phyloP scores from a whole-genome alignment of 1,140 invertebrate genomes.

The Monochamus saltuarius region DNA sequence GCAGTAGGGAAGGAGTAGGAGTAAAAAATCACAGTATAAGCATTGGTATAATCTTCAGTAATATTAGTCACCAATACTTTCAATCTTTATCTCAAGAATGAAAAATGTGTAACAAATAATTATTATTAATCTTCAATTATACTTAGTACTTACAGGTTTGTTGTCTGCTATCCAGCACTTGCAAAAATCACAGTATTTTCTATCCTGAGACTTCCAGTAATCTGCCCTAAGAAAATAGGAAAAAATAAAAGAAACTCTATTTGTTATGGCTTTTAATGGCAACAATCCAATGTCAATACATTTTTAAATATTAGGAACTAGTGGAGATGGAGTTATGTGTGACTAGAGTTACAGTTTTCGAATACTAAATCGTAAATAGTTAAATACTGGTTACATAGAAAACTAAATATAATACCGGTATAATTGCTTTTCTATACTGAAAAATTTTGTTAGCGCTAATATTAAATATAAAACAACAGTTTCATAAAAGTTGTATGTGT shows the following conservation, averaged over 20 bases:
- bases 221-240: conserved; percentile 72
- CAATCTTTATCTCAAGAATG: no score
- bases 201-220: conserved; percentile 95
- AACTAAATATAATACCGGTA: no score
- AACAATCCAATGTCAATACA: conserved; percentile 35
- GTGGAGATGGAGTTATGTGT: conserved; percentile 2
- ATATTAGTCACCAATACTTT: no score
- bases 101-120: conserved; percentile 10
- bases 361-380: not conserved
- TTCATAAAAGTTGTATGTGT: no score
- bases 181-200: conserved; percentile 96
- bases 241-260: conserved; percentile 6
- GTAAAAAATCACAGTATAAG: no score
- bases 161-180: conserved; percentile 99
- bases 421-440: no score
- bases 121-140: not conserved
- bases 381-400: conserved; percentile 10
- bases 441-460: no score
- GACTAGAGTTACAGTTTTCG: not conserved
- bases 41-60: no score
- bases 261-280: conserved; percentile 25
- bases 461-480: no score
- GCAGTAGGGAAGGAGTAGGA: no score
- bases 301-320: conserved; percentile 18
- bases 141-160: conserved; percentile 72